phyloP scores from a whole-genome alignment of 1,140 invertebrate genomes.

The Heliothis subflexa region DNA sequence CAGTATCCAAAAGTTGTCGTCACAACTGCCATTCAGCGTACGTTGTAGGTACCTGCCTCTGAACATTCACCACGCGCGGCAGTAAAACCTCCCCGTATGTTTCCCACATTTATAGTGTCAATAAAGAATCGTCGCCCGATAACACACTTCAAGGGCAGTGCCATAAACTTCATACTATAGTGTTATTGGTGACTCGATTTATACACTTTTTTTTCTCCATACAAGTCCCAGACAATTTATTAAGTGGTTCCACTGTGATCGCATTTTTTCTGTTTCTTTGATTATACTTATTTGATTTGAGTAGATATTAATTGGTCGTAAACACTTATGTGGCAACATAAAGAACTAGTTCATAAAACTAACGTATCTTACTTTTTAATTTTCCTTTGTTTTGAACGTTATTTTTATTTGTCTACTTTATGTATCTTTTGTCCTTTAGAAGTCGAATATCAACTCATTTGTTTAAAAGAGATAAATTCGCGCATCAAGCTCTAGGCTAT shows the following conservation, averaged over 20 bases:
- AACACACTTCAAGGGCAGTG: conserved; percentile 70
- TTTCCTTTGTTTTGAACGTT: conserved; percentile 16
- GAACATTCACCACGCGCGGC: conserved; percentile 26
- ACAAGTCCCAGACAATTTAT: conserved; percentile 71
- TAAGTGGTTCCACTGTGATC: conserved; percentile 64
- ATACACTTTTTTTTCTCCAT: conserved; percentile 66
- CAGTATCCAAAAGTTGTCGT: not conserved
- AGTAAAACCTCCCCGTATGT: conserved; percentile 57
- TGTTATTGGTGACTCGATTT: conserved; percentile 78
- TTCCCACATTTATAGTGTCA: conserved; percentile 65
- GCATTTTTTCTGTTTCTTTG: conserved; percentile 61
- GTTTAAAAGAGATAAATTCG: conserved; percentile 28
- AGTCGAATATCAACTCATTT: conserved; percentile 22
- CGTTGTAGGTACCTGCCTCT: not conserved
- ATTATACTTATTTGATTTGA: conserved; percentile 54
- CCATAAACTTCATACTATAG: conserved; percentile 78
- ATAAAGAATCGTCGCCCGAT: conserved; percentile 73
- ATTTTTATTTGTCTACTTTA: conserved; percentile 24
- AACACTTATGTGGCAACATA: conserved; percentile 51
- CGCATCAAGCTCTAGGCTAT: conserved; percentile 21
- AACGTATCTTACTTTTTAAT: not conserved
- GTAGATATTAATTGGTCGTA: conserved; percentile 58
- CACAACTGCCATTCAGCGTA: not conserved
- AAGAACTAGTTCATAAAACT: conserved; percentile 31
- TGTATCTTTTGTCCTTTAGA: conserved; percentile 10